These are phyloP conservation scores for Poeciliopsis turneri DNA, from an alignment of 2,797 vertebrate species.

Conservation along the genomic window DNA sequence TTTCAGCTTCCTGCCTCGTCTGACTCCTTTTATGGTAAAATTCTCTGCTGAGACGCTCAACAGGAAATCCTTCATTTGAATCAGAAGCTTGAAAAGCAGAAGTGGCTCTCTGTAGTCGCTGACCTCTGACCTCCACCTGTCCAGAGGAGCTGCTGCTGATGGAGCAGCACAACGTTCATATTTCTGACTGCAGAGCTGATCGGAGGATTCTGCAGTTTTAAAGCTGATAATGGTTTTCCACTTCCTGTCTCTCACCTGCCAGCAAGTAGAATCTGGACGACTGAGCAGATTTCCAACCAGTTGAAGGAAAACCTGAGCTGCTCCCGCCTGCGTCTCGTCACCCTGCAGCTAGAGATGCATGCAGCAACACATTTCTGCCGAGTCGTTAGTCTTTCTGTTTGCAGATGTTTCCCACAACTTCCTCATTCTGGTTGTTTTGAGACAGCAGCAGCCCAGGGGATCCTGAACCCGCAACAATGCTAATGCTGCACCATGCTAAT, in stretches of 20 bases:
- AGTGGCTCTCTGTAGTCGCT: neutral
- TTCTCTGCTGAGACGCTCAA: slow-evolving; percentile 47
- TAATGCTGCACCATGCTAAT: no score
- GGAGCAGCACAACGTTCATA: neutral
- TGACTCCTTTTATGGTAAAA: slow-evolving; percentile 79
- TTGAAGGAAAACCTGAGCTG: neutral
- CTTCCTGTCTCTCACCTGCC: neutral
- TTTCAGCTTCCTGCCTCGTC: slow-evolving; percentile 63
- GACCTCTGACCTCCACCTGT: neutral
- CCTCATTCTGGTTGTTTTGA: slow-evolving; percentile 21
- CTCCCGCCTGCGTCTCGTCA: slow-evolving; percentile 8
- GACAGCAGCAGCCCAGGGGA: slow-evolving; percentile 5
- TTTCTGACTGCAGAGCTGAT: neutral
- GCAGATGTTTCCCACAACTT: slow-evolving; percentile 14
- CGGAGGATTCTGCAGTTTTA: neutral
- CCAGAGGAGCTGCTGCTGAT: no score
- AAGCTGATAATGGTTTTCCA: neutral
- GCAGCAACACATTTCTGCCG: neutral
- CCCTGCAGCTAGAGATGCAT: neutral
- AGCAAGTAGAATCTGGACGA: slow-evolving; percentile 36
- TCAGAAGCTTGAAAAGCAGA: slow-evolving; percentile 15
- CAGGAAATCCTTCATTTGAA: slow-evolving; percentile 68
- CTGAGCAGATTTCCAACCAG: neutral
- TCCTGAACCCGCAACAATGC: no score
- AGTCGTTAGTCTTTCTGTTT: neutral